Percentiles rank a stretch among this genome's conserved stretches.
Conservation (phyloP, 92 coral and sea anemone species). For the Muricea muricata region DNA sequence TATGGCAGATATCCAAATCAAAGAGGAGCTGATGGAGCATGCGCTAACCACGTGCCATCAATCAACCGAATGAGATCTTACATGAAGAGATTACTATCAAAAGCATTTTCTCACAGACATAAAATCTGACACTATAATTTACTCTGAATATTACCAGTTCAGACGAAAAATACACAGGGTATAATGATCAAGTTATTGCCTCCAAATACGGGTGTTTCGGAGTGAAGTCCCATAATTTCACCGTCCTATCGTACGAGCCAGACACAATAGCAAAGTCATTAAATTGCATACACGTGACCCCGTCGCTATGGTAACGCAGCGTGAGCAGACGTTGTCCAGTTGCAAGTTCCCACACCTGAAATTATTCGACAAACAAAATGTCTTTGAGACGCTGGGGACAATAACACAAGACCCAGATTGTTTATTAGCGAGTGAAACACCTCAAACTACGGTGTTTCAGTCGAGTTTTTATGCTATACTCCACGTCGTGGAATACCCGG, state of each 20-base stretch:
- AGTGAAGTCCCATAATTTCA: constrained; percentile 93
- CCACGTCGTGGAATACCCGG: too few species aligned
- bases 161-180: not conserved
- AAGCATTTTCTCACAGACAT: too few species aligned
- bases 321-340: constrained; percentile 97
- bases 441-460: too few species aligned
- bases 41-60: too few species aligned
- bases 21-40: too few species aligned
- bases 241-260: constrained; percentile 98
- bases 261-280: constrained; percentile 94
- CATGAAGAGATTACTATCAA: too few species aligned
- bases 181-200: constrained; percentile 27
- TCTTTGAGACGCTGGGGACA: not conserved
- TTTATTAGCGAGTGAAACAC: not conserved
- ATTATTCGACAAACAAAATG: not conserved
- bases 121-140: too few species aligned
- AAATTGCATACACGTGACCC: constrained; percentile 96
- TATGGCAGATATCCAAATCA: too few species aligned
- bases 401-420: too few species aligned
- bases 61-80: not conserved
- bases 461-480: too few species aligned
- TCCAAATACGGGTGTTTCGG: constrained; percentile 83
- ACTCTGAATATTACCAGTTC: not conserved
- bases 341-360: constrained; percentile 96
- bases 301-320: constrained; percentile 96